Percentiles rank a stretch among this genome's conserved stretches.
Conservation (phyloP, 2,113 vertebrate species). For the Dromiciops gliroides region DNA sequence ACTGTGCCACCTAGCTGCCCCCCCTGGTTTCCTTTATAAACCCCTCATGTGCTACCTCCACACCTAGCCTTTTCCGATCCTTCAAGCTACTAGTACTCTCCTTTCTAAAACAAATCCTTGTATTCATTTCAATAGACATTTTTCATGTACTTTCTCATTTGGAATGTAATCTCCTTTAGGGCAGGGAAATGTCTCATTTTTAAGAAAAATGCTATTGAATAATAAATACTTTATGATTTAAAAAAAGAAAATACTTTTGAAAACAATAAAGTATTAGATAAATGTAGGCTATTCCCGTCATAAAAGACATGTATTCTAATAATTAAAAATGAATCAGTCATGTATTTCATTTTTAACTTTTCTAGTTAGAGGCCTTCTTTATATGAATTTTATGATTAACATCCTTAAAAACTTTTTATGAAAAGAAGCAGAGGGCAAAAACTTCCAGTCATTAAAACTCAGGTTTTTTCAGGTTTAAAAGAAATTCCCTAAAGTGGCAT, state of each 20-base stretch:
- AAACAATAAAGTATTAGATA: background rate
- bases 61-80: background rate
- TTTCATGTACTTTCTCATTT: background rate
- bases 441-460: background rate
- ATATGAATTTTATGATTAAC: background rate
- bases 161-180: background rate
- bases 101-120: background rate
- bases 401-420: background rate
- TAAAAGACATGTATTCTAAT: background rate
- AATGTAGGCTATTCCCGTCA: background rate
- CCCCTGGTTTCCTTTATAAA: background rate
- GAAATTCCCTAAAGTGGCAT: background rate
- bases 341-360: background rate
- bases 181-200: background rate
- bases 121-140: background rate
- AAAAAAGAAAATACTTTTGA: background rate
- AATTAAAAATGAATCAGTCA: slow-evolving; percentile 12
- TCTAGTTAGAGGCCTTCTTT: background rate
- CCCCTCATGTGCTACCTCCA: background rate
- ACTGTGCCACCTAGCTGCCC: too few relatives aligned
- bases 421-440: background rate
- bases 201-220: too few relatives aligned
- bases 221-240: too few relatives aligned
- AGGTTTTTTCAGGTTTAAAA: background rate
- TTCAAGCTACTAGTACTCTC: background rate